A percentile compares a stretch with the other conserved stretches of the same genome.
Evolutionary conservation across 2,113 vertebrate genomes (phyloP).

Genomic region (Mobula hypostoma): DNA sequence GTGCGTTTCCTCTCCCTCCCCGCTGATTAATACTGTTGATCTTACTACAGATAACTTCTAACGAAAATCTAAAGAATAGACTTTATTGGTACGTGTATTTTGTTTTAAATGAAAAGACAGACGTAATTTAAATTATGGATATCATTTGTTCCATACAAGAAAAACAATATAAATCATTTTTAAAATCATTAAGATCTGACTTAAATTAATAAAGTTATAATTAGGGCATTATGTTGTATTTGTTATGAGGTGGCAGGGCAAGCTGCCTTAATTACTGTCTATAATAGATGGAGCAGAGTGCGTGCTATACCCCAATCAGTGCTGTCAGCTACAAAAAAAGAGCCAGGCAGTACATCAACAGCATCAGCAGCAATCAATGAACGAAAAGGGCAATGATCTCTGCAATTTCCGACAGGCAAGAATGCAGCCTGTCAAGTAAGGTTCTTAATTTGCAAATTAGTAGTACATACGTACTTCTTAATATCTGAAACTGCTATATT

Average conservation of each 20-base stretch:
- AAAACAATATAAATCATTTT: conserved; percentile 99
- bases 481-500: conserved; percentile 24
- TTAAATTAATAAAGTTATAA: conserved; percentile 98
- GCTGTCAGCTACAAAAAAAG: conserved; percentile 70
- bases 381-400: conserved; percentile 55
- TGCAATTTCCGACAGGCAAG: conserved; percentile 53
- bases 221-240: conserved; percentile 99
- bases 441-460: conserved; percentile 19
- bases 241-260: conserved; percentile 97
- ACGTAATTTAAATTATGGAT: conserved; percentile 99
- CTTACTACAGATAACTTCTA: conserved; percentile 80
- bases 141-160: conserved; percentile 98
- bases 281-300: conserved; percentile 96
- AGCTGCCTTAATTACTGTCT: conserved; percentile 94
- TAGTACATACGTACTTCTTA: conserved; percentile 27
- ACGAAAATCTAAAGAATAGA: conserved; percentile 89
- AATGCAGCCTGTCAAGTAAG: conserved; percentile 40
- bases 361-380: conserved; percentile 62
- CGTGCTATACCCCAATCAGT: conserved; percentile 71
- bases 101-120: conserved; percentile 90
- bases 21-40: conserved; percentile 84
- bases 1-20: conserved; percentile 43
- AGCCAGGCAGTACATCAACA: conserved; percentile 62
- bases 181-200: conserved; percentile 98
- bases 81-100: conserved; percentile 90